Evolutionary conservation across 1,140 invertebrate genomes (phyloP).

Genomic region (Acromyrmex charruanus): DNA sequence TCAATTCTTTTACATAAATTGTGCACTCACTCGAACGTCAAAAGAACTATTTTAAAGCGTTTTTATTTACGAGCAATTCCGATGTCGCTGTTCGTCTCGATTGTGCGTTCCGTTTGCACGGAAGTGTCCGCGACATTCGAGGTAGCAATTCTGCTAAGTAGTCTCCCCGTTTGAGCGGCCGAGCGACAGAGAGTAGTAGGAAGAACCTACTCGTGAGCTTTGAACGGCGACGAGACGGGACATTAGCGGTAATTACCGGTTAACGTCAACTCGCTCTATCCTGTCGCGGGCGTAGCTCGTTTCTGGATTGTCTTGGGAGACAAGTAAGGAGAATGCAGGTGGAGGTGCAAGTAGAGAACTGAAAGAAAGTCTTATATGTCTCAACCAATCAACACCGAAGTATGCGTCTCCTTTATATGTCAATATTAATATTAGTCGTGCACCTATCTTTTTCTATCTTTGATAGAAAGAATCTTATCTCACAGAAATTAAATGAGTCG

Average conservation of each 20-base stretch:
- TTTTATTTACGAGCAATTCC: slow-evolving; percentile 47
- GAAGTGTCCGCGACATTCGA: slow-evolving; percentile 67
- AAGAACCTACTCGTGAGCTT: slow-evolving; percentile 67
- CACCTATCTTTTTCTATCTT: not conserved
- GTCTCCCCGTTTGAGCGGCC: slow-evolving; percentile 61
- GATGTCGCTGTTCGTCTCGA: slow-evolving; percentile 22
- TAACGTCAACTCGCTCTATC: slow-evolving; percentile 64
- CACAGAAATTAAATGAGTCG: not conserved
- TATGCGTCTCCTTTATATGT: not conserved
- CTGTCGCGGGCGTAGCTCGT: slow-evolving; percentile 37
- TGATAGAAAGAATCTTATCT: not conserved
- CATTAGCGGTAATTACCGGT: slow-evolving; percentile 73
- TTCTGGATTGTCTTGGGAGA: slow-evolving; percentile 62
- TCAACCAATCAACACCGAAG: not conserved
- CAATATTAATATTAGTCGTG: not conserved
- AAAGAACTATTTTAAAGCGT: slow-evolving; percentile 37
- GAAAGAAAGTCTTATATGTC: slow-evolving; percentile 16
- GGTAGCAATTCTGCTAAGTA: slow-evolving; percentile 74
- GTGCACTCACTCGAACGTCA: not conserved
- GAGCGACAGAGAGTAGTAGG: slow-evolving; percentile 42
- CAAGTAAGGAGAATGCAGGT: slow-evolving; percentile 41
- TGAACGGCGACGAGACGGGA: slow-evolving; percentile 69
- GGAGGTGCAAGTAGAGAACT: slow-evolving; percentile 7
- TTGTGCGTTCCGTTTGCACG: slow-evolving; percentile 19
- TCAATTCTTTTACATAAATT: slow-evolving; percentile 21